A percentile compares a stretch with the other conserved stretches of the same genome.
phyloP scores from a whole-genome alignment of 2,113 vertebrate species.

The Myanophis thanlyinensis region DNA sequence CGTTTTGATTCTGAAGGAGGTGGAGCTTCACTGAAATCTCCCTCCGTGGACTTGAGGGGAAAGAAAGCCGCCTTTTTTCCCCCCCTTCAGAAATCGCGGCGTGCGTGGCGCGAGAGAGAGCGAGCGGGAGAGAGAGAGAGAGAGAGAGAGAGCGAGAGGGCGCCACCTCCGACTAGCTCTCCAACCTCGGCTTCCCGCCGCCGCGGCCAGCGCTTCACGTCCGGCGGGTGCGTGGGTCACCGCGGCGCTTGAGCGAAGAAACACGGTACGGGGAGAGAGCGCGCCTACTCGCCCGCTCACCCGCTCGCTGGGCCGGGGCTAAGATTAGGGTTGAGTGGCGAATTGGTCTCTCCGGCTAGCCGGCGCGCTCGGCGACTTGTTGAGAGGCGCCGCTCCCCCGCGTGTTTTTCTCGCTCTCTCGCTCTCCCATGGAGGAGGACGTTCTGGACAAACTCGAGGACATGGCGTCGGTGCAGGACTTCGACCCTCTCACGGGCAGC shows the following conservation, averaged over 20 bases:
- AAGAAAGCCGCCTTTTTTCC: too few species aligned
- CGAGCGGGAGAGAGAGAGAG: too few species aligned
- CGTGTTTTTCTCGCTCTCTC: too few species aligned
- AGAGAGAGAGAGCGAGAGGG: too few species aligned
- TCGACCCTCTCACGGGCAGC: slow-evolving; percentile 85
- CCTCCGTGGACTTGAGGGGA: not conserved
- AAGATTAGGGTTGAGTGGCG: not conserved
- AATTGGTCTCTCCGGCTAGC: not conserved
- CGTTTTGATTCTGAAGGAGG: not conserved
- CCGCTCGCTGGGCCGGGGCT: not conserved
- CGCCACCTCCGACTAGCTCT: not conserved
- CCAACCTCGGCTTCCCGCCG: not conserved
- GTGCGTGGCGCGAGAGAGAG: not conserved
- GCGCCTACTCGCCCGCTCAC: not conserved
- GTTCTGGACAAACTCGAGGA: slow-evolving; percentile 83
- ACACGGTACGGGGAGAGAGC: not conserved
- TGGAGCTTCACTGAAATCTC: not conserved
- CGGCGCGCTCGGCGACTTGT: not conserved
- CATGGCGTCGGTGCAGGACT: slow-evolving; percentile 86
- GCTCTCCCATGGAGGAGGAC: slow-evolving; percentile 67
- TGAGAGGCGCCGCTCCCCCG: not conserved
- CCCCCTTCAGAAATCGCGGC: not conserved
- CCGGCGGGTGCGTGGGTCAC: not conserved
- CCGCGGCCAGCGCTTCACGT: not conserved
- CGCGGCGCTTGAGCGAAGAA: not conserved